Conservation (phyloP, 2,888 invertebrate species). For the Rhodophaea formosa region DNA sequence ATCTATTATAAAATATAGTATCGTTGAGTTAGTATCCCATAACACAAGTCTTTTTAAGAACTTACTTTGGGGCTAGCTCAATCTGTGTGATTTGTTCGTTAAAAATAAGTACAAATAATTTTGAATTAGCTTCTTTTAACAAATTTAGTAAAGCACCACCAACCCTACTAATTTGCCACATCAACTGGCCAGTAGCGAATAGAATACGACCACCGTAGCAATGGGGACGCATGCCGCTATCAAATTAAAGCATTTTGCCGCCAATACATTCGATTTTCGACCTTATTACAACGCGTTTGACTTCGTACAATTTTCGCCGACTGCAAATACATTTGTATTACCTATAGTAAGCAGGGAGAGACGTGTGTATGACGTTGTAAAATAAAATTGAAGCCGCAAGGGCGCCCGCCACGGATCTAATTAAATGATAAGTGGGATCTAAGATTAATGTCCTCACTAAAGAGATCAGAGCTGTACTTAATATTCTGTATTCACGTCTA, state of each 20-base stretch:
- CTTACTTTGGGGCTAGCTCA: too few relatives aligned
- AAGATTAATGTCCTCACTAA: constrained; percentile 71
- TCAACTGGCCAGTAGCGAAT: constrained; percentile 65
- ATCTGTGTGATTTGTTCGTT: too few relatives aligned
- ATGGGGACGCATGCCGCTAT: constrained; percentile 52
- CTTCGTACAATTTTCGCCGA: constrained; percentile 19
- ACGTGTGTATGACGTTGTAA: constrained; percentile 80
- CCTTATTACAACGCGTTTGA: constrained; percentile 35
- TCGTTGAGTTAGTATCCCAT: too few relatives aligned
- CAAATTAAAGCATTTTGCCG: constrained; percentile 40
- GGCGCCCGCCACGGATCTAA: constrained; percentile 75
- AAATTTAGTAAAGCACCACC: constrained; percentile 10
- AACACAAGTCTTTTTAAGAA: too few relatives aligned
- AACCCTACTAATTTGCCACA: constrained; percentile 69
- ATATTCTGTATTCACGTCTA: constrained; percentile 45
- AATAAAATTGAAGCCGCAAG: constrained; percentile 78
- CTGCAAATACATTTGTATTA: constrained; percentile 41
- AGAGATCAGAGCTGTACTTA: constrained; percentile 57
- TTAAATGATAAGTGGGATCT: constrained; percentile 79
- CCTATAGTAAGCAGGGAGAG: constrained; percentile 58
- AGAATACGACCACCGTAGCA: constrained; percentile 59
- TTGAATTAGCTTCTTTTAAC: too few relatives aligned
- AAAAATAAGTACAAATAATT: too few relatives aligned
- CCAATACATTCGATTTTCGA: constrained; percentile 34
- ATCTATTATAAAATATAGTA: too few relatives aligned